Base-by-base conservation (phyloP, 2,797 vertebrate genomes). In the Coreius guichenoti region DNA sequence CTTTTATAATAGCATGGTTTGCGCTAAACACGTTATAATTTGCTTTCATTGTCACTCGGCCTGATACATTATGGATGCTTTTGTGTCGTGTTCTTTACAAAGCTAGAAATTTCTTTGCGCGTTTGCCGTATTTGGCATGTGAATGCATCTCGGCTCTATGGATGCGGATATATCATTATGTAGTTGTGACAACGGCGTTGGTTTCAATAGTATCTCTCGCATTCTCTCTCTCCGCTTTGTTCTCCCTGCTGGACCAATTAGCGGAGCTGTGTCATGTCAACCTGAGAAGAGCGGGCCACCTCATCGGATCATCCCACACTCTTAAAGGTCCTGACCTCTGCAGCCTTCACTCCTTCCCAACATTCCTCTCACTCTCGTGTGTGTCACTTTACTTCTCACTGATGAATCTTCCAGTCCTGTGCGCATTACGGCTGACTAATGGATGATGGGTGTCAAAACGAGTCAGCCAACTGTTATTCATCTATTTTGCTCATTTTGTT, bases 151-250 rank as follows among this genome's bases (percentile, higher is more conserved):
- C 26, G 4, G 47, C 70, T 58, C 3, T 31, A n/a, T 23, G 49
- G 63, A 79, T 33, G 65, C 49, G 51, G 51, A 79, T 79, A 51
- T 79, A 79, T 85, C 83, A 85, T 85, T 72, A 85, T 72, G 75
- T 78, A 79, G 67, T 85, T 85, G 67, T 79, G 83, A 85, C 76
- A 85, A 67, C 39, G 33, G 19, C 9, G 89, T 92, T 93, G 92
- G 91, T 91, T 93, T 92, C 91, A 90, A 91, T 92, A 92, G 92
- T 91, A 92, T 93, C 90, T 91, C 89, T 90, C 86, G 8, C 54
- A 45, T 45, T 90, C 86, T 90, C 89, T 76, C 49, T 58, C 36
- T 45, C 51, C 3, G 12, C 81, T 89, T 87, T 68, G 86, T 83
- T 83, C 88, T 86, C 88, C 39, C 19, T 5, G 13, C 65, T 56